These are phyloP conservation scores for Microtus pennsylvanicus DNA, from an alignment of 2,113 vertebrate species.

Conservation along the genomic window DNA sequence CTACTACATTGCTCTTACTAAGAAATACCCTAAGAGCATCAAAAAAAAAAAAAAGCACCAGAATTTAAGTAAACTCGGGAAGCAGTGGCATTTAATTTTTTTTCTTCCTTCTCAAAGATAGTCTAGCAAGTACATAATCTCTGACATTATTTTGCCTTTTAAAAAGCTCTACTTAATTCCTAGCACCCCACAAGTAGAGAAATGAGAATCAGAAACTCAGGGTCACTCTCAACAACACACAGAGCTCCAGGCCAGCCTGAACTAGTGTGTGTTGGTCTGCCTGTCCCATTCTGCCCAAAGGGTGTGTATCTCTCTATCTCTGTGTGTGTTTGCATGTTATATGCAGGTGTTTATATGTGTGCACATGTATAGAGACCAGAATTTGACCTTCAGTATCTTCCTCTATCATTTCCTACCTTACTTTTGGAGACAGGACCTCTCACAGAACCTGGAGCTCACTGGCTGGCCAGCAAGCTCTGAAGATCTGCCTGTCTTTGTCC, in stretches of 20 bases:
- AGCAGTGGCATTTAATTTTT: neutral
- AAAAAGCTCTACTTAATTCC: neutral
- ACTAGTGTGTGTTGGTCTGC: neutral
- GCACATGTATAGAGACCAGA: neutral
- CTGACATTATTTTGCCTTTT: neutral
- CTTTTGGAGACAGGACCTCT: neutral
- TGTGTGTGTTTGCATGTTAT: too few species aligned
- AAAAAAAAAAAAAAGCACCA: neutral
- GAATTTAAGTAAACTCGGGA: slow-evolving; percentile 19
- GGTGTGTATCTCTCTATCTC: neutral
- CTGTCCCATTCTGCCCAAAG: neutral
- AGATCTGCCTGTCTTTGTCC: neutral
- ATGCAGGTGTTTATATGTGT: neutral
- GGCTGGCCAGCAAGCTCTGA: neutral
- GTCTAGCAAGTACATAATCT: neutral
- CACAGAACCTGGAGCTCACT: neutral
- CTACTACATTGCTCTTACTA: neutral
- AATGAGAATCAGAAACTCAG: neutral
- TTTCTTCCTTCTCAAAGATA: slow-evolving; percentile 37
- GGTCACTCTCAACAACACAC: neutral
- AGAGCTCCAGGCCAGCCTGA: neutral
- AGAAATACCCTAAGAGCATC: slow-evolving; percentile 12
- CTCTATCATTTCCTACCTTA: neutral
- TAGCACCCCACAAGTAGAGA: neutral
- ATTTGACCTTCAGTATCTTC: neutral